Evolutionary conservation across 2,888 invertebrate species (phyloP).

Genomic region (Hyposoter didymator): DNA sequence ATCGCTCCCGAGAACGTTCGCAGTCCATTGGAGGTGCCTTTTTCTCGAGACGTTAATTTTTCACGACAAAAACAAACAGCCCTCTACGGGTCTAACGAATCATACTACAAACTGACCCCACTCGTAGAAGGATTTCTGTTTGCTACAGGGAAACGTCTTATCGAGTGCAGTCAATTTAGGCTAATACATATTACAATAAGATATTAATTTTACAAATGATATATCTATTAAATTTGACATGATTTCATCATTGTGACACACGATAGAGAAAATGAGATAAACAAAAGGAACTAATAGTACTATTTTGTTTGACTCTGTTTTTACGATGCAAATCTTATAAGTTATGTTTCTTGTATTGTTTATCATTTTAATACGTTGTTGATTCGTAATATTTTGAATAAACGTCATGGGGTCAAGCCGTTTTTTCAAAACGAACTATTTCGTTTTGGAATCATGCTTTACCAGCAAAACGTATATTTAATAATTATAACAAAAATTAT

Average conservation of each 20-base stretch:
- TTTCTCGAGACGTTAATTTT: slow-evolving; percentile 46
- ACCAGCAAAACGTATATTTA: slow-evolving; percentile 8
- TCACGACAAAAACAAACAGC: slow-evolving; percentile 48
- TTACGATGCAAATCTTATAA: slow-evolving; percentile 69
- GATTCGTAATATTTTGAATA: slow-evolving; percentile 75
- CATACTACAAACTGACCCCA: slow-evolving; percentile 69
- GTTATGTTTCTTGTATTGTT: slow-evolving; percentile 76
- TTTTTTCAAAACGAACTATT: neutral
- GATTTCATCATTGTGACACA: slow-evolving; percentile 79
- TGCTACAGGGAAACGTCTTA: slow-evolving; percentile 68
- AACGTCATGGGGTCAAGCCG: neutral
- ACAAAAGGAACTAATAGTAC: slow-evolving; percentile 72
- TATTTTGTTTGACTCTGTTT: slow-evolving; percentile 79
- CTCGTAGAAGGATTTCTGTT: slow-evolving; percentile 67
- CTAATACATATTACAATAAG: slow-evolving; percentile 73
- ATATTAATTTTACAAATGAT: slow-evolving; percentile 71
- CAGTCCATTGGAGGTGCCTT: slow-evolving; percentile 76
- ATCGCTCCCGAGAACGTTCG: slow-evolving; percentile 74
- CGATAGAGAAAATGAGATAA: slow-evolving; percentile 42
- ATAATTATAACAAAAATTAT: slow-evolving; percentile 68
- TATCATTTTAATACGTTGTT: slow-evolving; percentile 78
- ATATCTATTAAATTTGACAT: slow-evolving; percentile 77
- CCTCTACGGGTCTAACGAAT: slow-evolving; percentile 53
- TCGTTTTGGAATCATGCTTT: neutral
- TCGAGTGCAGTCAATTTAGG: slow-evolving; percentile 75